Conservation (phyloP, 1,140 invertebrate genomes). For the Neodiprion fabricii region DNA sequence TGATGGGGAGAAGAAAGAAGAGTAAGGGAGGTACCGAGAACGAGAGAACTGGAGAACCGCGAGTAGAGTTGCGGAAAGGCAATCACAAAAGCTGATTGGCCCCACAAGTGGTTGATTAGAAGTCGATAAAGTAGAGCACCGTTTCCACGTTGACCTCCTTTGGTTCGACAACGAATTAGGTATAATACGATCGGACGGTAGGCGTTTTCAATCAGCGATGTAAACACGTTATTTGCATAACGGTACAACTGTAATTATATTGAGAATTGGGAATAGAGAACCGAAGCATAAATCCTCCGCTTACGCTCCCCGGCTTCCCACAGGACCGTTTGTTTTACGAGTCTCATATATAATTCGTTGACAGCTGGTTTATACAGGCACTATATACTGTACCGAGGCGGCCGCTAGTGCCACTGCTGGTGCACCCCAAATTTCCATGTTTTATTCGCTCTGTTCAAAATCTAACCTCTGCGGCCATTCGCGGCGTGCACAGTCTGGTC, state of each 20-base stretch:
- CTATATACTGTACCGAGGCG: too few relatives aligned
- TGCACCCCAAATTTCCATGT: not conserved
- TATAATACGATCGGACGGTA: not conserved
- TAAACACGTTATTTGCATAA: constrained; percentile 5
- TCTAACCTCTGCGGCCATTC: not conserved
- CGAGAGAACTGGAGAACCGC: not conserved
- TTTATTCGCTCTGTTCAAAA: not conserved
- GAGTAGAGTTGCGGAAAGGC: constrained; percentile 1
- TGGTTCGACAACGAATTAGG: not conserved
- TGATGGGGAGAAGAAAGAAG: not conserved
- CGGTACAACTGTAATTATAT: not conserved
- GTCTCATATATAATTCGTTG: constrained; percentile 1
- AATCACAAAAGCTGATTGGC: constrained; percentile 15
- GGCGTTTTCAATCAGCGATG: constrained; percentile 1
- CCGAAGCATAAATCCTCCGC: not conserved
- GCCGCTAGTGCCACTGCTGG: not conserved
- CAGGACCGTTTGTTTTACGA: constrained; percentile 4
- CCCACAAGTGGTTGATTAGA: constrained; percentile 17
- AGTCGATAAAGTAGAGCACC: constrained; percentile 12
- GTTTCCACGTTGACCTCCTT: constrained; percentile 4
- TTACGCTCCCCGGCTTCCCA: not conserved
- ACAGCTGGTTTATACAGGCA: not conserved
- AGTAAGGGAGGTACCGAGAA: not conserved
- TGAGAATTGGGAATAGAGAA: not conserved
- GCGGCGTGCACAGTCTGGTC: not conserved